Evolutionary conservation across 2,888 invertebrate species (phyloP), one percentile per base, ranked within the genome.

Genomic region (Noctuana brunneofusca): DNA sequence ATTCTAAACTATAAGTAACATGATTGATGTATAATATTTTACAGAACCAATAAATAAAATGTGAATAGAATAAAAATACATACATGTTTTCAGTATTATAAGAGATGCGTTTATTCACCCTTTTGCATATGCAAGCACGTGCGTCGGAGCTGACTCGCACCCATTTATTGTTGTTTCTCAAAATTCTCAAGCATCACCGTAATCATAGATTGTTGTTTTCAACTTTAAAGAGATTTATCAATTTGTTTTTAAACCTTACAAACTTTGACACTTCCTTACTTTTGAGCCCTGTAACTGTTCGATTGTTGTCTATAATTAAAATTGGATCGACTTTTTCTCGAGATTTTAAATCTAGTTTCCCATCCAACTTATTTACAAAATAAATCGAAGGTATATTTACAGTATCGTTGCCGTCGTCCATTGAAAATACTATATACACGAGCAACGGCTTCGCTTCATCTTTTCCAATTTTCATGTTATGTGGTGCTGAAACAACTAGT

Each of bases 401-500:
- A 18, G 69, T 22, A 2, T 78, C 71, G 3, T 65, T 66, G 1
- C 64, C 63, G 12, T 71, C 66, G 3, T 86, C 78, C 20, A 81
- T 79, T 11, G 83, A 76, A 41, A 88, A 86, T 1, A 90, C 79
- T 2, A 89, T 71, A 48, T 89, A 90, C 16, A 90, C 69, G 0
- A 85, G 73, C 8, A 79, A 67, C 1, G 78, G 79, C 32, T 76
- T 75, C 1, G 67, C 65, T 2, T 80, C 73, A 0, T 71, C 69
- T 16, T 68, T 66, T 27, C 74, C 75, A 6, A 88, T 69, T 49
- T 69, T 80, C 3, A 87, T 62, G 46, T 82, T 70, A 0, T 81
- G 75, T 0, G 90, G 90, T 0, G 90, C 88, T 0, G 80, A 78
- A 0, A 82, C 89, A 0, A 90, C 83, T 41, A 90, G 63, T n/a